Conservation (phyloP, 2,797 vertebrate species). For the Sebastes alutus region DNA sequence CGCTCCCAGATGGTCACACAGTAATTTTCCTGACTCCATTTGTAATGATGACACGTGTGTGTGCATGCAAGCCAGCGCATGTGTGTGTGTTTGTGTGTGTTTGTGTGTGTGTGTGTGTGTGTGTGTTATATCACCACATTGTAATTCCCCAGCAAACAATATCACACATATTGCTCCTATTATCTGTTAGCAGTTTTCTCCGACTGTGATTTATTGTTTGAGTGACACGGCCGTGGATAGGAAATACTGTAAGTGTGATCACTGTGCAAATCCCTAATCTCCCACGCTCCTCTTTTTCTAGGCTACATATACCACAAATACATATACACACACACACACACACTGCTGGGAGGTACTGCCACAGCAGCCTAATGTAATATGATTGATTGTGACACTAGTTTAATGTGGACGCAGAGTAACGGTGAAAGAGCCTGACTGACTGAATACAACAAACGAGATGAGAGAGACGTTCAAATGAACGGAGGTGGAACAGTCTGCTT, state of each 20-base stretch:
- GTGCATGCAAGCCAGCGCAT: background rate
- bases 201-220: conserved; percentile 15
- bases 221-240: conserved; percentile 31
- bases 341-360: too few species aligned
- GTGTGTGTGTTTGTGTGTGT: conserved; percentile 4
- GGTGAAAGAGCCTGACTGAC: conserved; percentile 17
- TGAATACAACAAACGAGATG: conserved; percentile 12
- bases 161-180: conserved; percentile 24
- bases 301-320: background rate
- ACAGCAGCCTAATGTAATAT: conserved; percentile 21
- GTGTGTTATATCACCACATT: conserved; percentile 14
- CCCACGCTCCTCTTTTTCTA: conserved; percentile 1
- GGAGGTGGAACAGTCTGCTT: background rate
- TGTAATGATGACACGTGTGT: conserved; percentile 24
- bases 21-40: conserved; percentile 34
- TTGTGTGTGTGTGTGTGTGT: conserved; percentile 4
- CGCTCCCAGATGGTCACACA: conserved; percentile 34
- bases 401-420: conserved; percentile 35
- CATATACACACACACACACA: background rate
- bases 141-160: conserved; percentile 29
- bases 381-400: conserved; percentile 43
- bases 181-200: conserved; percentile 15
- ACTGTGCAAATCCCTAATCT: conserved; percentile 11
- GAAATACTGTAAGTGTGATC: conserved; percentile 23
- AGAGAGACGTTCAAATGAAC: conserved; percentile 8